Base-by-base conservation (phyloP, 2,888 invertebrate species). In the Cabera pusaria region DNA sequence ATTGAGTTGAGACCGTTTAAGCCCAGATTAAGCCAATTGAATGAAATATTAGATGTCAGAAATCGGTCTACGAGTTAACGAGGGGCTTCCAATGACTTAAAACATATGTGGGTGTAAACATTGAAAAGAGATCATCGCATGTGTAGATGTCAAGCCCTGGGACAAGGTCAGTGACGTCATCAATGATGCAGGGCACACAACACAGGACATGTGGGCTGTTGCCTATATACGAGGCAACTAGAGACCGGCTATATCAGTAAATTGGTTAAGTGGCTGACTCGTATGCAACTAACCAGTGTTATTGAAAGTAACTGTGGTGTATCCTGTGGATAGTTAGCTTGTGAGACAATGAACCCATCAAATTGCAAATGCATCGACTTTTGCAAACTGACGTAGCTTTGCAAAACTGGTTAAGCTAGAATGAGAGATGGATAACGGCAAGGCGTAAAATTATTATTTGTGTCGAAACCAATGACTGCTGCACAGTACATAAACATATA, bases 151-250 rank as follows among this genome's bases (percentile, higher is more conserved):
- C 55, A 57, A 68, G 65, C 64, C 78, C 81, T 82, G 59, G 41
- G 57, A 52, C 81, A 80, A 86, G 85, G 86, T 73, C 79, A 64
- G 43, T 85, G 84, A 85, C 84, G 83, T 85, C 82, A 85, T 61
- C 51, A 67, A 69, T 68, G 73, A 69, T 76, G 72, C 49, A 46
- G 44, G 42, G 37, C 34, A 66, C 23, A 71, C 19, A 34, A 7
- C n/a, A 20, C 40, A 40, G 80, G 77, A 74, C 76, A 80, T 72
- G 65, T 71, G 75, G 73, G 70, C 60, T 60, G 21, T 25, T 66
- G 49, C 50, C 60, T 35, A 52, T 35, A 49, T 58, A 57, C 56
- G 59, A 64, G 71, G 80, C 74, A 74, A 64, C 68, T 63, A 46
- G 51, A 32, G 29, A 36, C 14, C 12, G 12, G 17, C n/a, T n/a